Percentiles rank a stretch among this genome's conserved stretches.
Conservation (phyloP, 1,140 invertebrate species). For the Drosophila mauritiana region DNA sequence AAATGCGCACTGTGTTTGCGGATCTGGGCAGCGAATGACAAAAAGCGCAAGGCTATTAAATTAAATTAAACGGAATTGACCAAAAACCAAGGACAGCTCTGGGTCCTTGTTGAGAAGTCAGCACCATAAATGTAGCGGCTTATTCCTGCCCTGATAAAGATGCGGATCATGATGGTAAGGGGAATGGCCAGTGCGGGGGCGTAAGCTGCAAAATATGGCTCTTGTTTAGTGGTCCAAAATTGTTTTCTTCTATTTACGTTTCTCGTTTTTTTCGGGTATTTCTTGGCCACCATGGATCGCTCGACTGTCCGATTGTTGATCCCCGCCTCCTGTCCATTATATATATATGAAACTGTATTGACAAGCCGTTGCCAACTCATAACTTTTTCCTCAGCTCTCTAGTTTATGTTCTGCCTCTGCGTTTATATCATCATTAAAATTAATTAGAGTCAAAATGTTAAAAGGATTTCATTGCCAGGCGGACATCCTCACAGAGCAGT, state of each 20-base stretch:
- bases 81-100: constrained; percentile 67
- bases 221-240: constrained; percentile 53
- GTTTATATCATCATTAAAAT: constrained; percentile 81
- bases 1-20: constrained; percentile 62
- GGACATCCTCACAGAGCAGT: constrained; percentile 11
- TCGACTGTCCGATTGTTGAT: not conserved
- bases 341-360: constrained; percentile 31
- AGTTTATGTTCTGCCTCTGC: constrained; percentile 54
- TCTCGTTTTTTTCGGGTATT: constrained; percentile 12
- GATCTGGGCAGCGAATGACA: constrained; percentile 70
- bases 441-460: constrained; percentile 84
- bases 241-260: constrained; percentile 46
- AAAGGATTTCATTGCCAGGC: constrained; percentile 69
- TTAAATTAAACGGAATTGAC: constrained; percentile 83
- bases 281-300: constrained; percentile 21
- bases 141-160: constrained; percentile 22
- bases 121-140: constrained; percentile 57
- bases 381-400: constrained; percentile 37
- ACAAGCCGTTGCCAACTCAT: constrained; percentile 48
- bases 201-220: constrained; percentile 57
- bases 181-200: constrained; percentile 1
- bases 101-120: constrained; percentile 58
- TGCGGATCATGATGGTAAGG: constrained; percentile 14
- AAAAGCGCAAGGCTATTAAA: constrained; percentile 83
- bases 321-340: not conserved